phyloP scores from a whole-genome alignment of 2,888 invertebrate species.

The Drosophila neutralis region DNA sequence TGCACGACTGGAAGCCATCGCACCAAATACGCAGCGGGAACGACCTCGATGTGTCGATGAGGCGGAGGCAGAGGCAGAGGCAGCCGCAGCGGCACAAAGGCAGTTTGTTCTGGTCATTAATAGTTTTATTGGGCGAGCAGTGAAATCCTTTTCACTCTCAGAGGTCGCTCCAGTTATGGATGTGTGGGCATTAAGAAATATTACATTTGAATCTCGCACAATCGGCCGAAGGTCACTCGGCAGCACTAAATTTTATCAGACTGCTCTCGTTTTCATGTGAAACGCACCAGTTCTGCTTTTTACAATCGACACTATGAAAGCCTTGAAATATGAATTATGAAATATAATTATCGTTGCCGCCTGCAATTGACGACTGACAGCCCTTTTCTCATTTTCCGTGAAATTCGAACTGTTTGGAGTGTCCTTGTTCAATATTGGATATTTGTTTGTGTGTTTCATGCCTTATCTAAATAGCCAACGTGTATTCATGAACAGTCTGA shows the following conservation, averaged over 20 bases:
- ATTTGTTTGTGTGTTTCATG: slow-evolving; percentile 12
- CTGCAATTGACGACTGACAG: slow-evolving; percentile 3
- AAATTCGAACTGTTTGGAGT: slow-evolving; percentile 51
- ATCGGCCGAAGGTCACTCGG: slow-evolving; percentile 69
- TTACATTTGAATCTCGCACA: slow-evolving; percentile 65
- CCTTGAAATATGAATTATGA: slow-evolving; percentile 60
- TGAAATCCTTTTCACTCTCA: slow-evolving; percentile 57
- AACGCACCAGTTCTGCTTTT: slow-evolving; percentile 38
- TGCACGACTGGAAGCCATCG: slow-evolving; percentile 57
- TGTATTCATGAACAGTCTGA: slow-evolving; percentile 68
- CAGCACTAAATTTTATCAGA: slow-evolving; percentile 60
- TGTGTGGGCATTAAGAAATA: slow-evolving; percentile 68
- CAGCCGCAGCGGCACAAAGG: slow-evolving; percentile 57
- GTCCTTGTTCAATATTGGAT: slow-evolving; percentile 33
- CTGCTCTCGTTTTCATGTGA: slow-evolving; percentile 63
- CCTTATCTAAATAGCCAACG: slow-evolving; percentile 36
- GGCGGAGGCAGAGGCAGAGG: slow-evolving; percentile 20
- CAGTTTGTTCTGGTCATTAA: slow-evolving; percentile 81
- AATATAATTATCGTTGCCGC: slow-evolving; percentile 42
- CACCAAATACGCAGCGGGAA: slow-evolving; percentile 79
- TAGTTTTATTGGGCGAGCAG: slow-evolving; percentile 71
- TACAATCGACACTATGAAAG: slow-evolving; percentile 49
- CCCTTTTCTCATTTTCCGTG: slow-evolving; percentile 9
- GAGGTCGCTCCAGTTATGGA: slow-evolving; percentile 61
- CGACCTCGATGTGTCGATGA: slow-evolving; percentile 62